Percentiles rank a stretch among this genome's conserved stretches.
phyloP scores from a whole-genome alignment of 2,888 invertebrate species.

The Polydrusus pterygomalis region DNA sequence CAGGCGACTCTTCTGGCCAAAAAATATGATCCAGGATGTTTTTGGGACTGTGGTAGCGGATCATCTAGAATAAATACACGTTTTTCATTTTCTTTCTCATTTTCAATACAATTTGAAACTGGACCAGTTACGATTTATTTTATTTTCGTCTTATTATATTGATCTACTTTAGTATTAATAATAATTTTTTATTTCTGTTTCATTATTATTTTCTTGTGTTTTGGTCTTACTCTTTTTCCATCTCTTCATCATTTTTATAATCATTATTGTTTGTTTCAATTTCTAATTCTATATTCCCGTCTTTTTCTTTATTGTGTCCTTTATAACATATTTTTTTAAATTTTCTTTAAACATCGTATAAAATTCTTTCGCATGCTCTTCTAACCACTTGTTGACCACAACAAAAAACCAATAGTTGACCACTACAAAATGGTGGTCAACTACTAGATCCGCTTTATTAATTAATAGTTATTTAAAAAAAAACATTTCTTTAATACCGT shows the following conservation, averaged over 20 bases:
- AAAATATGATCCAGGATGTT: no score
- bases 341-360: conserved; percentile 1
- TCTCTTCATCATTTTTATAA: not conserved
- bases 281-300: not conserved
- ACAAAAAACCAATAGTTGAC: no score
- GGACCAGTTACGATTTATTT: not conserved
- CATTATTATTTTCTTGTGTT: not conserved
- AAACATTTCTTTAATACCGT: no score
- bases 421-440: no score
- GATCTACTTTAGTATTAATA: no score
- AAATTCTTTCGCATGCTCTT: not conserved
- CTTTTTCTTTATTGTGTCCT: not conserved
- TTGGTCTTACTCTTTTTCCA: no score
- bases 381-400: no score
- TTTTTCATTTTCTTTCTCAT: not conserved
- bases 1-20: no score
- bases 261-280: not conserved
- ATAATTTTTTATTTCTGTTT: not conserved
- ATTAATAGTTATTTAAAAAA: no score
- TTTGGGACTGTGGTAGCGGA: no score
- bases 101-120: not conserved
- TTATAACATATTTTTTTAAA: not conserved
- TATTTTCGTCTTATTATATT: no score
- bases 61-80: not conserved
- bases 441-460: no score